Evolutionary conservation across 2,113 vertebrate genomes (phyloP), one percentile per base, ranked within the genome.

Genomic region (Pterophyllum scalare): DNA sequence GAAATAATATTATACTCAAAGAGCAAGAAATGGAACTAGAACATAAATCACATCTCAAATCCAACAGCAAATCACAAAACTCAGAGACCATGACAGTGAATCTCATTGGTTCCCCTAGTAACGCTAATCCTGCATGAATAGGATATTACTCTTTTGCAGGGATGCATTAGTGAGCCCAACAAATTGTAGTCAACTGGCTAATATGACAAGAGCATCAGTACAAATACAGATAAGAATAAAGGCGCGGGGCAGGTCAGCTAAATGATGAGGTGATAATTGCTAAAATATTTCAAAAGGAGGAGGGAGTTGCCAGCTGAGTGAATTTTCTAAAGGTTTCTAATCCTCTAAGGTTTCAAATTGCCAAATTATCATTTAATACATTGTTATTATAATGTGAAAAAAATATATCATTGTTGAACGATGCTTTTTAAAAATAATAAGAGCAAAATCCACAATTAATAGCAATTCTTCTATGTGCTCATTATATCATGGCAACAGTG

Each of bases 211-310:
- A 31, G 6, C 26, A 72, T 72, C 43, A 20, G 52, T 52, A 52
- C 26, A 54, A 54, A 54, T 54, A 14, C 67, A 72, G 26, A n/a
- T 14, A 54, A 54, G 46, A 14, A 54, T 54, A 54, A 72, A 72
- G 13, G 67, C 26, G 20, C 33, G 26, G 19, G 11, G 46, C 46
- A 14, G 67, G 67, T 54, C 67, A 72, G 11, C 3, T 14, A 72
- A 72, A 22, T 28, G 26, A 72, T 54, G 2, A 54, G 26, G 31
- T 72, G 17, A 72, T 72, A 28, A 72, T 54, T 46, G 6, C 26
- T 54, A 72, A 54, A 72, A 72, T 54, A 72, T 72, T 72, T 28
- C 46, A 72, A 52, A 72, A 46, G 46, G 67, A 72, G 17, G 43
- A n/a, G 26, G 46, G 46, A 52, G 17, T n/a, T 31, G 26, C 43